Evolutionary conservation across 2,113 vertebrate species (phyloP).

Genomic region (Protomyctophum bolini): DNA sequence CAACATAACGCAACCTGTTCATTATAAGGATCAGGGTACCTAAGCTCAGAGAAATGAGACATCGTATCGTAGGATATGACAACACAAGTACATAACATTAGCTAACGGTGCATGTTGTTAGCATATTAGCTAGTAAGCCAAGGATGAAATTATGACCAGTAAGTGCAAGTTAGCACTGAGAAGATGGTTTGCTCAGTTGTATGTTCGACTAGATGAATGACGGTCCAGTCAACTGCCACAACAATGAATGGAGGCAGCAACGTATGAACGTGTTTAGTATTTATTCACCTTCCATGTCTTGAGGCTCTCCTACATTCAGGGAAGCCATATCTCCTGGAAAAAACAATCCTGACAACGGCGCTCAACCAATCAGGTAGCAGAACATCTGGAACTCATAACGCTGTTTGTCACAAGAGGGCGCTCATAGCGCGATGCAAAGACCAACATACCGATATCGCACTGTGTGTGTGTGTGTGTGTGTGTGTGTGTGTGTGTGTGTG

Average conservation of each 20-base stretch:
- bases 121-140: slow-evolving; percentile 44
- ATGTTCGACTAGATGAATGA: neutral
- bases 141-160: slow-evolving; percentile 23
- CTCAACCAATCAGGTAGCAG: slow-evolving; percentile 65
- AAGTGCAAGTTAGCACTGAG: neutral
- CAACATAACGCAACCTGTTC: neutral
- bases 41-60: neutral
- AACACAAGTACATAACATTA: slow-evolving; percentile 17
- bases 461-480: too few relatives aligned
- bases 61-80: neutral
- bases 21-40: rapidly evolving
- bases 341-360: slow-evolving; percentile 65
- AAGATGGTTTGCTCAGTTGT: neutral
- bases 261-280: slow-evolving; percentile 2
- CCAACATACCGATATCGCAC: too few relatives aligned
- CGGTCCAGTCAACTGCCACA: too few relatives aligned
- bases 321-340: slow-evolving; percentile 79
- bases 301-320: slow-evolving; percentile 76
- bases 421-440: neutral
- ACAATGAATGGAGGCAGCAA: neutral
- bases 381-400: neutral
- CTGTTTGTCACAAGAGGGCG: slow-evolving; percentile 24
- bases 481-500: too few relatives aligned
- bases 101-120: slow-evolving; percentile 61
- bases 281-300: slow-evolving; percentile 83